A percentile compares a stretch with the other conserved stretches of the same genome.
phyloP scores from a whole-genome alignment of 2,888 invertebrate species.

The Amaurobius ferox region DNA sequence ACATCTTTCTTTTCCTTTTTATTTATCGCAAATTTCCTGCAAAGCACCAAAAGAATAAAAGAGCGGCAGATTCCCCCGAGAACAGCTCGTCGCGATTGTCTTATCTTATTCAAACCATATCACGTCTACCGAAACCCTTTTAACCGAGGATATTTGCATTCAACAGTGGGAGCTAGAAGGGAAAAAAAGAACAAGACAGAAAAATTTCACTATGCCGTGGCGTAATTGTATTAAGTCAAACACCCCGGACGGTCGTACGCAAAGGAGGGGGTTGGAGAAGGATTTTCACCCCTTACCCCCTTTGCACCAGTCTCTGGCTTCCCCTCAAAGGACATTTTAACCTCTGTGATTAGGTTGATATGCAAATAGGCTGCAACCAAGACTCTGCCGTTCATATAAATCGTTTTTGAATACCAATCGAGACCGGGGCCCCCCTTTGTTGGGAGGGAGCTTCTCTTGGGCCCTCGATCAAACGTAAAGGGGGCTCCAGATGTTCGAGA shows the following conservation, averaged over 20 bases:
- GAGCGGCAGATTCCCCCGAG: conserved; percentile 6
- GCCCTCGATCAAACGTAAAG: conserved; percentile 55
- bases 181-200: conserved; percentile 31
- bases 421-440: conserved; percentile 16
- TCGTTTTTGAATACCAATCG: conserved; percentile 72
- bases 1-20: neutral
- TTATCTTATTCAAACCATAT: conserved; percentile 38
- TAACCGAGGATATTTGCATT: conserved; percentile 61
- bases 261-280: conserved; percentile 6
- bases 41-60: conserved; percentile 9
- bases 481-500: conserved; percentile 45
- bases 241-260: conserved; percentile 44
- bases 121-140: conserved; percentile 65
- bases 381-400: conserved; percentile 65
- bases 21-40: neutral
- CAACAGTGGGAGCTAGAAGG: conserved; percentile 20
- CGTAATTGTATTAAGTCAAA: conserved; percentile 71
- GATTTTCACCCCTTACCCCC: conserved; percentile 20
- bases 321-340: conserved; percentile 67
- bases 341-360: conserved; percentile 67
- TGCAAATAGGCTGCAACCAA: conserved; percentile 46
- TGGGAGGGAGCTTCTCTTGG: conserved; percentile 25
- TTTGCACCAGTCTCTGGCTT: conserved; percentile 47
- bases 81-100: conserved; percentile 38
- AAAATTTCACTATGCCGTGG: conserved; percentile 47